A percentile compares a stretch with the other conserved stretches of the same genome.
Evolutionary conservation across 2,888 invertebrate species (phyloP).

Genomic region (Phengaris arion): DNA sequence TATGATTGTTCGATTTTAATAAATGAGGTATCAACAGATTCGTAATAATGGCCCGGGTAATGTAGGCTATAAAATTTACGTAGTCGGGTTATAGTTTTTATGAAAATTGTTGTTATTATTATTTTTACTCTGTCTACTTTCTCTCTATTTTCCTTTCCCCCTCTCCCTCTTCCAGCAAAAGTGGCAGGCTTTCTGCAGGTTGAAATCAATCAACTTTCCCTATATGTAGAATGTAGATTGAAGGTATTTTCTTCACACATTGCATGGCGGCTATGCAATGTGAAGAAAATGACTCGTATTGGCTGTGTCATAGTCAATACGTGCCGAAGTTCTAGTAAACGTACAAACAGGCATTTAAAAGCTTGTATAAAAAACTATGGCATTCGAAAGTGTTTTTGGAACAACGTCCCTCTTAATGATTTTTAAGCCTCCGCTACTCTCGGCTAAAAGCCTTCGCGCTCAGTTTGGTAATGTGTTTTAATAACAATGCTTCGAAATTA

Average conservation of each 20-base stretch:
- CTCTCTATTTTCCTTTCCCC: too few relatives aligned
- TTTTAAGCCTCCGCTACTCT: not conserved
- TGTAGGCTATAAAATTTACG: too few relatives aligned
- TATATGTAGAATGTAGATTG: not conserved
- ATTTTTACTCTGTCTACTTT: too few relatives aligned
- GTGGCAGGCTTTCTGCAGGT: not conserved
- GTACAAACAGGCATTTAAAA: not conserved
- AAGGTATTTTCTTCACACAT: not conserved
- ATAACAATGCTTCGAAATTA: conserved; percentile 1
- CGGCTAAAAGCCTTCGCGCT: not conserved
- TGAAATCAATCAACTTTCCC: not conserved
- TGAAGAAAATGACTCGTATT: too few relatives aligned
- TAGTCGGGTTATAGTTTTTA: too few relatives aligned
- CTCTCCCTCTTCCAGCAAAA: not conserved
- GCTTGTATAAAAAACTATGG: not conserved
- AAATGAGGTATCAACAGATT: too few relatives aligned
- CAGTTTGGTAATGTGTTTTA: conserved; percentile 8
- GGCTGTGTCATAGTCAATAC: not conserved
- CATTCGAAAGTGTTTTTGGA: conserved; percentile 3
- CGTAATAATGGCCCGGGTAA: too few relatives aligned
- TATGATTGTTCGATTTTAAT: too few relatives aligned
- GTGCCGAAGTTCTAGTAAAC: not conserved
- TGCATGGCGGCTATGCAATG: too few relatives aligned
- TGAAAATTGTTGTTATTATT: too few relatives aligned
- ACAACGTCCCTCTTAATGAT: conserved; percentile 14